Conservation (phyloP, 2,888 invertebrate genomes). For the Bimastos eiseni region DNA sequence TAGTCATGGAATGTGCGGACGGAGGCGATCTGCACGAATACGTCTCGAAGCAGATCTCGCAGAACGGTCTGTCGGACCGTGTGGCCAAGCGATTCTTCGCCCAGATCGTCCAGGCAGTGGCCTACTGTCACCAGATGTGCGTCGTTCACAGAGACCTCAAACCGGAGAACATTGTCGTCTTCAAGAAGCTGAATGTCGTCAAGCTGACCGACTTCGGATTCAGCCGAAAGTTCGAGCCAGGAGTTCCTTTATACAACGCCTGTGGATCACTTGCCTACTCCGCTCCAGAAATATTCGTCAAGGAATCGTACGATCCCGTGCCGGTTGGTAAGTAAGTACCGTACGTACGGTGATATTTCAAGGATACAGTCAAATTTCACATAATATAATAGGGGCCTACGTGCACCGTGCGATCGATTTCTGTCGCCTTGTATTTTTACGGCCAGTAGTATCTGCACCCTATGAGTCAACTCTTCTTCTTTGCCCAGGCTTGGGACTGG, state of each 20-base stretch:
- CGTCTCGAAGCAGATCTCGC: constrained; percentile 85
- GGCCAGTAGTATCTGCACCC: too few relatives aligned
- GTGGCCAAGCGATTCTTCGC: constrained; percentile 80
- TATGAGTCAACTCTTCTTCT: too few relatives aligned
- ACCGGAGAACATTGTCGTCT: constrained; percentile 99
- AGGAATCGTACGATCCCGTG: constrained; percentile 97
- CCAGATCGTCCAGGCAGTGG: constrained; percentile 94
- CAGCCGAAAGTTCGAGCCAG: constrained; percentile 81
- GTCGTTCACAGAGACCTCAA: constrained; percentile 91
- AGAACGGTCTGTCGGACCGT: constrained; percentile 70
- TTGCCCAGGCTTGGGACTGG: too few relatives aligned
- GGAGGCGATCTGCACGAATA: constrained; percentile 98
- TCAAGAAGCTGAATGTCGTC: constrained; percentile 92
- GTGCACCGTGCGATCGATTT: too few relatives aligned
- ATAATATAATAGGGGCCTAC: too few relatives aligned
- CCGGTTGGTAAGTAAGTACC: constrained; percentile 77
- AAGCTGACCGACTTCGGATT: constrained; percentile 69
- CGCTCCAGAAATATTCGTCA: constrained; percentile 95
- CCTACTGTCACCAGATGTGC: constrained; percentile 90
- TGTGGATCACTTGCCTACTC: constrained; percentile 98
- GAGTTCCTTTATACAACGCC: constrained; percentile 93
- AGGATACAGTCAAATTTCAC: too few relatives aligned
- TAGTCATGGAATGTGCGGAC: constrained; percentile 93
- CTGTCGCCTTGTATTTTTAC: too few relatives aligned
- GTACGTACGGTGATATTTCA: background rate